Evolutionary conservation across 1,140 invertebrate species (phyloP).

Genomic region (Neotoxoptera formosana): DNA sequence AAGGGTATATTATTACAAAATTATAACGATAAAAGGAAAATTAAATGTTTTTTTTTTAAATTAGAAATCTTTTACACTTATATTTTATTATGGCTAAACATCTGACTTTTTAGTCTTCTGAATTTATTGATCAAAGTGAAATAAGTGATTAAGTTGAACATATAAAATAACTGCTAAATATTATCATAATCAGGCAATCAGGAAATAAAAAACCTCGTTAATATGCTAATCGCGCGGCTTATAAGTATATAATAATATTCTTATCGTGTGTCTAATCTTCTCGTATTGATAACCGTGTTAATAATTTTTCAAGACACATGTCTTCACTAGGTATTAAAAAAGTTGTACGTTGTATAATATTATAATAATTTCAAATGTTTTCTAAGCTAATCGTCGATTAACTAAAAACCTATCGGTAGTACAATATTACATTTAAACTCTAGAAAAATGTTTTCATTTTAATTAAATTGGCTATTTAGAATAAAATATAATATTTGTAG

Average conservation of each 20-base stretch:
- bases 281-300: background rate
- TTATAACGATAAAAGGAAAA: background rate
- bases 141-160: background rate
- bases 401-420: background rate
- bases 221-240: background rate
- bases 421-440: background rate
- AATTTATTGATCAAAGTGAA: background rate
- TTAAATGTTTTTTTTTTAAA: background rate
- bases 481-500: background rate
- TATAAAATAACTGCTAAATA: background rate
- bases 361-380: background rate
- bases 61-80: background rate
- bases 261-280: background rate
- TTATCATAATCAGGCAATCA: background rate
- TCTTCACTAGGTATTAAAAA: background rate
- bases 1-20: background rate
- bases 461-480: background rate
- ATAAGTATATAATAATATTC: background rate
- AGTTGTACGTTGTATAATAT: background rate
- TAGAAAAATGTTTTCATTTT: background rate
- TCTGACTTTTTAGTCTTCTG: background rate
- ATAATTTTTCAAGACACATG: background rate
- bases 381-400: background rate
- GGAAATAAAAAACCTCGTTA: background rate
- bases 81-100: background rate